Base-by-base conservation (phyloP, 2,888 invertebrate species). In the Steromphala cineraria region DNA sequence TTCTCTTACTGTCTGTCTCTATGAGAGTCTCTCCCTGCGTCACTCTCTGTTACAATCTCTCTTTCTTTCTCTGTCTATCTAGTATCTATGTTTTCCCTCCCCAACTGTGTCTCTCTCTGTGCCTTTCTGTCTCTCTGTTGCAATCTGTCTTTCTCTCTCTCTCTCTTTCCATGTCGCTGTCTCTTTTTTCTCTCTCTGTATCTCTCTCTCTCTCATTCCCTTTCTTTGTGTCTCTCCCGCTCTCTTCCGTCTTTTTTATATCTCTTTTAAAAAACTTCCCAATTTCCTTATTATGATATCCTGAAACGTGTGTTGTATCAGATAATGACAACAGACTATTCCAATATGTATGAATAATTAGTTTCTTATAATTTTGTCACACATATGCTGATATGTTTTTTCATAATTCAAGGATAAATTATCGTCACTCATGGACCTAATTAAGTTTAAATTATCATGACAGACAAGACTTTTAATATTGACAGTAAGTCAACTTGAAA, bases 201-300 rank as follows among this genome's bases (percentile, higher is more conserved):
- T 79, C n/a, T 75, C 40, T 55, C 28, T 53, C 56, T 24, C 21
- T 80, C 62, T 46, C 21, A 76, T 53, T 67, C n/a, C n/a, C 67
- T 36, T 36, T 46, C 46, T 21, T 15, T 78, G 24, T 67, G n/a
- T 62, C 28, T 13, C 13, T 13, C 13, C 10, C 13, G 1, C 13
- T 46, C 13, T 46, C 46, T 13, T 46, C 8, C 13, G 1, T 46
- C 13, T 46, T 13, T 46, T 46, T 40, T 76, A 46, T 75, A 24
- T 36, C 52, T 24, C 67, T 75, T 31, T 80, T 21, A 52, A 31
- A 53, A 31, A 67, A 67, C 67, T 52, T 77, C 67, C 76, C 53
- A 77, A 46, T 80, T 46, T 76, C 28, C 24, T 31, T 55, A 7
- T 31, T 55, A 2, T 36, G 4, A 21, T 31, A 10, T 46, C 46